A percentile compares a stretch with the other conserved stretches of the same genome.
Evolutionary conservation across 2,113 vertebrate species (phyloP).

Genomic region (Oenanthe oenanthe): DNA sequence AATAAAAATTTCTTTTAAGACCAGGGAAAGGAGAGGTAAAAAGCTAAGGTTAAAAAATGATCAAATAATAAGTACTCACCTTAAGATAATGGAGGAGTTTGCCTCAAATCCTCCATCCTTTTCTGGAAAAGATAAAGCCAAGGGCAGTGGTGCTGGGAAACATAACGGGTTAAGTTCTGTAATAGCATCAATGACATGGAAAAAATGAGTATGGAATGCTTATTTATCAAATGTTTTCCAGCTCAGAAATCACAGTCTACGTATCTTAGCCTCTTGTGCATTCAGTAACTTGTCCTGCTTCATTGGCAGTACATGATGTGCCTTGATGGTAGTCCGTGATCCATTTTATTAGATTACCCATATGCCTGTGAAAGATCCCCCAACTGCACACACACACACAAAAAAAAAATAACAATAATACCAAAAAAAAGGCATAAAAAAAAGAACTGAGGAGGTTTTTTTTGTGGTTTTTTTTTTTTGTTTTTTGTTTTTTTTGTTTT

Average conservation of each 20-base stretch:
- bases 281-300: background rate
- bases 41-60: background rate
- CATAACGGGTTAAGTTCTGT: rapidly evolving
- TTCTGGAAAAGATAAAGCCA: background rate
- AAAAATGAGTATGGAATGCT: background rate
- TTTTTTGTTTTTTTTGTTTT: background rate
- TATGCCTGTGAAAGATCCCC: background rate
- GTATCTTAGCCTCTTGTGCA: background rate
- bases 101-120: background rate
- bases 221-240: background rate
- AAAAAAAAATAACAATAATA: no score
- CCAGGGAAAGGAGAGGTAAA: background rate
- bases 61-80: background rate
- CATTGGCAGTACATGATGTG: background rate
- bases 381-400: background rate
- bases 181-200: background rate
- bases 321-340: background rate
- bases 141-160: background rate
- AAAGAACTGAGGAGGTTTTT: background rate
- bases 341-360: background rate
- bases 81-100: background rate
- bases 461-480: no score
- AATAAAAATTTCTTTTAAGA: background rate
- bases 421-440: background rate
- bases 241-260: background rate